These are phyloP conservation scores for Blastomussa wellsi DNA, from an alignment of 92 coral and sea anemone species.

Conservation along the genomic window DNA sequence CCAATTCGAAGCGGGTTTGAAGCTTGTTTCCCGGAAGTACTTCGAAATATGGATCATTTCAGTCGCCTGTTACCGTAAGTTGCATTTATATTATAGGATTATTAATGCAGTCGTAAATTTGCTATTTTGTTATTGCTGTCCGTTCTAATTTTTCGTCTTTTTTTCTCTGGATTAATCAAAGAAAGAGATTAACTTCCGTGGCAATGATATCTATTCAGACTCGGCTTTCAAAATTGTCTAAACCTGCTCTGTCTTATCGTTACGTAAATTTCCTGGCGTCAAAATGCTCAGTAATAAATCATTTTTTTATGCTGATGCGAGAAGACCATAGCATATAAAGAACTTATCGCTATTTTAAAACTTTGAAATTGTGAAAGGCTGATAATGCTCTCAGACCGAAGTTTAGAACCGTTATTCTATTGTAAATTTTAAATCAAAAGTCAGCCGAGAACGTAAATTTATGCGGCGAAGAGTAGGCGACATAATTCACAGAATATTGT, in stretches of 20 bases:
- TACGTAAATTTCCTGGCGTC: not conserved
- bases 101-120: not conserved
- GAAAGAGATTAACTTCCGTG: too few species aligned
- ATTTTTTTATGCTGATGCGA: not conserved
- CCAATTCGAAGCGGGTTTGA: not conserved
- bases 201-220: not conserved
- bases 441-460: not conserved
- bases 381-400: not conserved
- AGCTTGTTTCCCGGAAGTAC: not conserved
- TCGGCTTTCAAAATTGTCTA: not conserved
- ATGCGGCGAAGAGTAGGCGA: not conserved
- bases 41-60: conserved; percentile 42
- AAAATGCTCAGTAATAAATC: not conserved
- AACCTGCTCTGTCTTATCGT: not conserved
- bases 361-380: not conserved
- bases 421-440: not conserved
- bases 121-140: not conserved
- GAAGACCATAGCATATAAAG: not conserved
- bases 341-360: not conserved
- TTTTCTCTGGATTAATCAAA: not conserved
- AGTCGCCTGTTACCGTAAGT: conserved; percentile 58
- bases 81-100: conserved; percentile 1
- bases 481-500: not conserved
- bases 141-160: not conserved
- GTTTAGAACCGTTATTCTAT: not conserved